Evolutionary conservation across 2,888 invertebrate species (phyloP).

Genomic region (Corythucha ciliata): DNA sequence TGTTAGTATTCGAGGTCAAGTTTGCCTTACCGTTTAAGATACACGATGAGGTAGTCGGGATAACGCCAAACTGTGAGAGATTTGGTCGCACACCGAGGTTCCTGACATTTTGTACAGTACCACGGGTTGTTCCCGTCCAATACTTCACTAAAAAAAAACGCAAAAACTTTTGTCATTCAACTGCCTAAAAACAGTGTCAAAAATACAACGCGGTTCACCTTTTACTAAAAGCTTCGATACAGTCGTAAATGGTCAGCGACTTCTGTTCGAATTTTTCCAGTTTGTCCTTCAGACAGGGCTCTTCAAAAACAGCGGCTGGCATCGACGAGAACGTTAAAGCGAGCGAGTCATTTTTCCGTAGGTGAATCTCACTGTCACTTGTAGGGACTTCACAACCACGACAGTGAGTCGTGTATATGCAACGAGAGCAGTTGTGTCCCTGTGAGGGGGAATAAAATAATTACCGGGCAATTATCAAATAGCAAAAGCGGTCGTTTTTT

Average conservation of each 20-base stretch:
- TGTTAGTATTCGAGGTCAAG: no score
- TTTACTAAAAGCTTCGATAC: slow-evolving; percentile 53
- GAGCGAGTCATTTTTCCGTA: slow-evolving; percentile 49
- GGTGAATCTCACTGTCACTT: slow-evolving; percentile 43
- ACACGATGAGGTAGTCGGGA: slow-evolving; percentile 54
- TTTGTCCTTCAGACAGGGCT: neutral
- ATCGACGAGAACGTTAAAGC: slow-evolving; percentile 44
- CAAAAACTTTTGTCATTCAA: neutral
- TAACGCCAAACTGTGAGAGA: slow-evolving; percentile 55
- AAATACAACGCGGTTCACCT: slow-evolving; percentile 43
- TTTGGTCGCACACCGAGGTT: slow-evolving; percentile 54
- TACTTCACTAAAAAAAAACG: slow-evolving; percentile 46
- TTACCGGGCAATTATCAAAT: slow-evolving; percentile 4
- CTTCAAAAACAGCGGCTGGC: neutral
- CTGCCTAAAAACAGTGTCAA: neutral
- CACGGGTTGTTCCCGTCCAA: slow-evolving; percentile 57
- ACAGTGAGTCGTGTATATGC: slow-evolving; percentile 49
- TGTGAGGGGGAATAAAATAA: slow-evolving; percentile 35
- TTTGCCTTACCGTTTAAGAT: slow-evolving; percentile 47
- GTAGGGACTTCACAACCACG: slow-evolving; percentile 48
- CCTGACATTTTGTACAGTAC: slow-evolving; percentile 53
- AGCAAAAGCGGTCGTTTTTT: neutral
- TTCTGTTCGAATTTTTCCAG: neutral
- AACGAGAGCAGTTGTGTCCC: slow-evolving; percentile 52
- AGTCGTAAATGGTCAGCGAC: slow-evolving; percentile 51